Percentiles rank a stretch among this genome's conserved stretches.
These are phyloP conservation scores for Agriopis aurantiaria DNA, from an alignment of 2,888 invertebrate genomes.

Conservation along the genomic window DNA sequence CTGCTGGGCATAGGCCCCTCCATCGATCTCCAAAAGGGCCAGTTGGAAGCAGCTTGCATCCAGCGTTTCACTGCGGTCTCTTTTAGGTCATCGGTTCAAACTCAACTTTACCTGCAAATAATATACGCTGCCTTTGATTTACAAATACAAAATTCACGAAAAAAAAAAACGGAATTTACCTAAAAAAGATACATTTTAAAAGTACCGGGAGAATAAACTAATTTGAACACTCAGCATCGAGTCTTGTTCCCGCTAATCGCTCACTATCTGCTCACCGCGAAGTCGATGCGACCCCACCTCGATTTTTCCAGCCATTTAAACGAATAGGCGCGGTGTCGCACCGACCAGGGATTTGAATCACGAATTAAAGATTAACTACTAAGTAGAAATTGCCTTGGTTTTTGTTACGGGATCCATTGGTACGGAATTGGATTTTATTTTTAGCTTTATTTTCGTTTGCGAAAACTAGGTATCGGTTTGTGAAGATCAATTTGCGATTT, in stretches of 20 bases:
- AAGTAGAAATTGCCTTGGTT: conserved; percentile 61
- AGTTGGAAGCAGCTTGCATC: too few relatives aligned
- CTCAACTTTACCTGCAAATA: too few relatives aligned
- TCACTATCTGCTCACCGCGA: conserved; percentile 42
- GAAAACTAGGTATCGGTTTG: conserved; percentile 29
- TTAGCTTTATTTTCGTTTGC: conserved; percentile 31
- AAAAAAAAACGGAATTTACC: too few relatives aligned
- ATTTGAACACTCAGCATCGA: too few relatives aligned
- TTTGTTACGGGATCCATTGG: conserved; percentile 42
- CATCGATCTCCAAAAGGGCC: too few relatives aligned
- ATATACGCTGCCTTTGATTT: too few relatives aligned
- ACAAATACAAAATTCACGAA: too few relatives aligned
- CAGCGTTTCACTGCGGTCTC: too few relatives aligned
- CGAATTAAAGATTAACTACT: conserved; percentile 74
- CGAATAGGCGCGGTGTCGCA: conserved; percentile 70
- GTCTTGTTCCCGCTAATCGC: conserved; percentile 45
- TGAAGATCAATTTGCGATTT: conserved; percentile 31
- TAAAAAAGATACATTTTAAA: too few relatives aligned
- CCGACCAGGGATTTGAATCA: conserved; percentile 63
- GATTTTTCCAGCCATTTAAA: conserved; percentile 72
- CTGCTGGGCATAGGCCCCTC: too few relatives aligned
- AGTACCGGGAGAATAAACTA: too few relatives aligned
- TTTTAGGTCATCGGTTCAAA: too few relatives aligned
- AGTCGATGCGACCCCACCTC: conserved; percentile 60
- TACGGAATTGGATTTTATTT: conserved; percentile 44